A percentile compares a stretch with the other conserved stretches of the same genome.
Conservation (phyloP, 2,888 invertebrate species). For the Lomographa bimaculata region DNA sequence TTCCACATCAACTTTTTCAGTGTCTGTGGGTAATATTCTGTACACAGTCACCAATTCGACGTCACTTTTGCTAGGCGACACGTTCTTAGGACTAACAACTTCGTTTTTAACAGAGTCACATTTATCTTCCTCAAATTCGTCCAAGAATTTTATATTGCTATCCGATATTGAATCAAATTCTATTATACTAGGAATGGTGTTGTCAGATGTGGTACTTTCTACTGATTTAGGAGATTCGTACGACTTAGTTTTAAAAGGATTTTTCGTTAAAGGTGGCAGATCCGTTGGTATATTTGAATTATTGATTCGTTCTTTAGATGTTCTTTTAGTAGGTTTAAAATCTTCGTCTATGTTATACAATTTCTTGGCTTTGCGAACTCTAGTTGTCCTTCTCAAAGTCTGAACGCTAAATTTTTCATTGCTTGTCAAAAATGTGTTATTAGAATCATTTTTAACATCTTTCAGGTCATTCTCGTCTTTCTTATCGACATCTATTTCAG, state of each 20-base stretch:
- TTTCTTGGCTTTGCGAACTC: too few species aligned
- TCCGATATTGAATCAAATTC: conserved; percentile 28
- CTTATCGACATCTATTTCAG: conserved; percentile 1
- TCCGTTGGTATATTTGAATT: neutral
- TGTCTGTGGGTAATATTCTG: conserved; percentile 1
- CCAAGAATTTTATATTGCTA: conserved; percentile 23
- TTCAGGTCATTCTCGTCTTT: neutral
- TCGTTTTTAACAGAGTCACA: conserved; percentile 2
- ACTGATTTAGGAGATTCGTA: conserved; percentile 22
- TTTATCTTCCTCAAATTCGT: conserved; percentile 20
- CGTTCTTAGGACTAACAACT: neutral
- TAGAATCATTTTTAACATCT: neutral
- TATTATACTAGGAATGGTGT: neutral
- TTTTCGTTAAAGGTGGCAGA: conserved; percentile 16
- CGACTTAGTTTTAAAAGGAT: conserved; percentile 2
- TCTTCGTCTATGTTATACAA: too few species aligned
- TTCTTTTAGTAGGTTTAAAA: too few species aligned
- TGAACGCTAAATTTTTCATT: too few species aligned
- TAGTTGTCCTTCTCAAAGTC: too few species aligned
- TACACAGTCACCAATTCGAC: conserved; percentile 10
- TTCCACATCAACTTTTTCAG: conserved; percentile 1
- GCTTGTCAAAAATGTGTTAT: too few species aligned
- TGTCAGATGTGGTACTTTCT: conserved; percentile 16
- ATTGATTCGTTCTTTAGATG: too few species aligned
- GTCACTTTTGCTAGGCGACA: too few species aligned